Evolutionary conservation across 1,140 invertebrate species (phyloP), one percentile per base, ranked within the genome.

Genomic region (Drosophila orosa): DNA sequence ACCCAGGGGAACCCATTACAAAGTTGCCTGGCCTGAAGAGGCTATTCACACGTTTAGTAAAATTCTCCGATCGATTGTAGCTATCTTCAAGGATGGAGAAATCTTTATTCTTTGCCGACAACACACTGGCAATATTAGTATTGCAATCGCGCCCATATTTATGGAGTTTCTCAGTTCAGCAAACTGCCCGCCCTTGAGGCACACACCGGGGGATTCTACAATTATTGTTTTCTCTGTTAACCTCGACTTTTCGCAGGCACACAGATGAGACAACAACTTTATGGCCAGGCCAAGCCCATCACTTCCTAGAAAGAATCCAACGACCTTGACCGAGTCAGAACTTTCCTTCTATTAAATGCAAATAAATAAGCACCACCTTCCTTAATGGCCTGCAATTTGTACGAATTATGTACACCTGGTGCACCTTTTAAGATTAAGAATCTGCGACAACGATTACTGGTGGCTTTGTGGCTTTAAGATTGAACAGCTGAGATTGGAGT

Each of bases 311-410:
- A 35, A 24, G 56, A 40, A 29, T 73, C 42, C n/a, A 19, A 31
- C 57, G 58, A 60, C 80, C 80, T 63, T 84, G 75, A 62, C 75
- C 65, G 39, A 74, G 67, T 75, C 45, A n/a, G n/a, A n/a, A n/a
- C n/a, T n/a, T 27, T 42, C 17, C 33, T 44, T 44, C 22, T 45
- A 24, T 22, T 22, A 42, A 13, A 22, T 22, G 22, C 13, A 4
- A 25, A 22, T 22, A 19, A 33, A 22, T 42, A 54, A 54, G 17
- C 40, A 50, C 39, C 47, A 65, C 58, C 78, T 71, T 75, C 63
- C 76, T 67, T 58, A 72, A 78, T 74, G 68, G 45, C 48, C 50
- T n/a, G 67, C 75, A 73, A 80, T 75, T 66, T 66, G 42, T 31
- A 39, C 48, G 27, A 76, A 50, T 47, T 42, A 47, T 61, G 39